These are phyloP conservation scores for Acleris literana DNA, from an alignment of 2,888 invertebrate genomes.

Conservation along the genomic window DNA sequence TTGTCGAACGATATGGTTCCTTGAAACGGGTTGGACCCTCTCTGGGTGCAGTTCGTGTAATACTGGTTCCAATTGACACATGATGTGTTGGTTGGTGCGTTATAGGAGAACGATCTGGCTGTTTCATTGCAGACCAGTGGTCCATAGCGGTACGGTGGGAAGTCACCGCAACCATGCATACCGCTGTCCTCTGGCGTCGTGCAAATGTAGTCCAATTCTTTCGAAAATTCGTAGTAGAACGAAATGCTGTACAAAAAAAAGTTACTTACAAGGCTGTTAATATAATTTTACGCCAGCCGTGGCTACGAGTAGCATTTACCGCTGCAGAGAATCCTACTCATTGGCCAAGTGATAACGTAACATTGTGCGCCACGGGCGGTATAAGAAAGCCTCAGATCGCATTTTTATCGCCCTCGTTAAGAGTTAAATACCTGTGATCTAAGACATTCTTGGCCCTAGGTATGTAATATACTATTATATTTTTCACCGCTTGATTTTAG, in stretches of 20 bases:
- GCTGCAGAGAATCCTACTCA: too few species aligned
- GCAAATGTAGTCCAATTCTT: conserved; percentile 98
- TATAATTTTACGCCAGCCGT: not conserved
- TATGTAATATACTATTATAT: not conserved
- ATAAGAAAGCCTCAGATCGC: too few species aligned
- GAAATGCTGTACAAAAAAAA: conserved; percentile 82
- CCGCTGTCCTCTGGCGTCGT: conserved; percentile 96
- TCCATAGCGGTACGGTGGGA: conserved; percentile 91
- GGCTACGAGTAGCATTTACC: too few species aligned
- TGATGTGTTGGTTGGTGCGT: conserved; percentile 87
- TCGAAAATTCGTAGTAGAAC: conserved; percentile 93
- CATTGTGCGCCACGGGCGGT: too few species aligned
- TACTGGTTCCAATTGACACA: conserved; percentile 99
- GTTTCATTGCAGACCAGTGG: conserved; percentile 90
- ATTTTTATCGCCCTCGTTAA: too few species aligned
- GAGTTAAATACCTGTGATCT: too few species aligned
- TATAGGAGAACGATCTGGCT: conserved; percentile 84
- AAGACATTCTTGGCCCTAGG: too few species aligned
- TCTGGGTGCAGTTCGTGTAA: conserved; percentile 96
- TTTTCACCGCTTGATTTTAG: not conserved
- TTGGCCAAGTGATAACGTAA: too few species aligned
- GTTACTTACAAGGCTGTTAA: not conserved
- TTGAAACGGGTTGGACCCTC: conserved; percentile 98
- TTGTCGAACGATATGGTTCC: conserved; percentile 99
- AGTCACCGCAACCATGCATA: conserved; percentile 94